A percentile compares a stretch with the other conserved stretches of the same genome.
phyloP scores from a whole-genome alignment of 1,140 invertebrate genomes.

The Ceratina japonica region DNA sequence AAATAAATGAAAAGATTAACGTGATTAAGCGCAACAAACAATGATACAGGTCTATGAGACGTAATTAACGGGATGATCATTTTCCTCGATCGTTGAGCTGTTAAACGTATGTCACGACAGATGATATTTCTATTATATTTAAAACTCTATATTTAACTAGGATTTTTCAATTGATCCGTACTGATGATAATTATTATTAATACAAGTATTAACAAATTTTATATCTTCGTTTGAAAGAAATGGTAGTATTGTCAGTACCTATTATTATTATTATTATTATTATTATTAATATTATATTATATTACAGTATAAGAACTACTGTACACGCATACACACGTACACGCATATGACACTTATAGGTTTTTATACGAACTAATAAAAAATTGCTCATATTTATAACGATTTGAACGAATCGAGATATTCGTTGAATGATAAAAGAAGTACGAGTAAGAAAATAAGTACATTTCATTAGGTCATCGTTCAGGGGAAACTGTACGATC shows the following conservation, averaged over 20 bases:
- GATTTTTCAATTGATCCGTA: constrained; percentile 73
- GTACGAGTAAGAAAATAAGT: constrained; percentile 18
- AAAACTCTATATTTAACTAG: constrained; percentile 71
- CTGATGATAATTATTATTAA: constrained; percentile 61
- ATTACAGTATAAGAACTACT: constrained; percentile 35
- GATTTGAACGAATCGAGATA: constrained; percentile 14
- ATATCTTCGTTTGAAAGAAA: constrained; percentile 61
- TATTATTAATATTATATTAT: too few relatives aligned
- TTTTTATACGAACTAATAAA: constrained; percentile 62
- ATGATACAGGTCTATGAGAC: constrained; percentile 27
- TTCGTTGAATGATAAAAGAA: neutral
- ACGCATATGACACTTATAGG: constrained; percentile 45
- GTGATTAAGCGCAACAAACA: constrained; percentile 64
- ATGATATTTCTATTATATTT: constrained; percentile 73
- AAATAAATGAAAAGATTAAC: constrained; percentile 53
- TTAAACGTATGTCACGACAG: constrained; percentile 65
- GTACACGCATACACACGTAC: constrained; percentile 39
- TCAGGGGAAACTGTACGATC: neutral
- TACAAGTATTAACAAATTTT: constrained; percentile 74
- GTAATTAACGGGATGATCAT: constrained; percentile 40
- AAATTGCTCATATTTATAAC: constrained; percentile 55
- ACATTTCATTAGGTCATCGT: constrained; percentile 17
- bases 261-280: constrained; percentile 28
- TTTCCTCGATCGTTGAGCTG: constrained; percentile 60
- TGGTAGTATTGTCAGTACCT: constrained; percentile 56